These are phyloP conservation scores for Campaea margaritaria DNA, from an alignment of 2,888 invertebrate genomes.

Conservation along the genomic window DNA sequence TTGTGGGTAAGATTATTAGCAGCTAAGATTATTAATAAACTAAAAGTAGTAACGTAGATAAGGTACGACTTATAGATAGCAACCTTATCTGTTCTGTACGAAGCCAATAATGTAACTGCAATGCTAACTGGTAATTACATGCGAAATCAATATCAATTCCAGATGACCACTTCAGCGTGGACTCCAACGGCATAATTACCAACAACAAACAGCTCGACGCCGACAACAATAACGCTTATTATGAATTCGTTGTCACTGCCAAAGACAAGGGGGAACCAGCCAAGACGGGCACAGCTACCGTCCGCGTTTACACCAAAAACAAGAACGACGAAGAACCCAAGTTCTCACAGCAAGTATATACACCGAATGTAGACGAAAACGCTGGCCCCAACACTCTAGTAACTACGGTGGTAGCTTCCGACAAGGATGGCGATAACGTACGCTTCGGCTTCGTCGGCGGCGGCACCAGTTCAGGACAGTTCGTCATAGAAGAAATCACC, in stretches of 20 bases:
- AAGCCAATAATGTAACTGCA: too few species aligned
- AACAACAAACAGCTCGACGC: slow-evolving; percentile 97
- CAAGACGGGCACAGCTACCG: slow-evolving; percentile 96
- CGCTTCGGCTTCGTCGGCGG: slow-evolving; percentile 96
- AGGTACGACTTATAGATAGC: too few species aligned
- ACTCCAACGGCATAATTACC: slow-evolving; percentile 96
- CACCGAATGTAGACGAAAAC: slow-evolving; percentile 98
- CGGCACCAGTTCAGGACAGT: slow-evolving; percentile 95
- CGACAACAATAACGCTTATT: slow-evolving; percentile 98
- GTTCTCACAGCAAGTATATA: slow-evolving; percentile 98
- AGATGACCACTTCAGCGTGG: slow-evolving; percentile 97
- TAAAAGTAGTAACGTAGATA: too few species aligned
- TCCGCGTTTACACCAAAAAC: slow-evolving; percentile 98
- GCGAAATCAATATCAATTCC: slow-evolving; percentile 58
- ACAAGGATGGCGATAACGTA: slow-evolving; percentile 98
- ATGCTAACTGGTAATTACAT: slow-evolving; percentile 5
- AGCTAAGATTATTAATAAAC: too few species aligned
- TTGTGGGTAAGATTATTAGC: too few species aligned
- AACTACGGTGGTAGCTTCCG: slow-evolving; percentile 98
- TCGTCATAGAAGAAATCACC: slow-evolving; percentile 97
- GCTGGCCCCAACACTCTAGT: slow-evolving; percentile 97
- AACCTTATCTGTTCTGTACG: too few species aligned
- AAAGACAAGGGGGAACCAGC: slow-evolving; percentile 97
- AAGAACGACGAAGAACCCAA: slow-evolving; percentile 99
- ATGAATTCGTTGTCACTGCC: slow-evolving; percentile 97